Evolutionary conservation across 2,113 vertebrate genomes (phyloP).

Genomic region (Rissa tridactyla): DNA sequence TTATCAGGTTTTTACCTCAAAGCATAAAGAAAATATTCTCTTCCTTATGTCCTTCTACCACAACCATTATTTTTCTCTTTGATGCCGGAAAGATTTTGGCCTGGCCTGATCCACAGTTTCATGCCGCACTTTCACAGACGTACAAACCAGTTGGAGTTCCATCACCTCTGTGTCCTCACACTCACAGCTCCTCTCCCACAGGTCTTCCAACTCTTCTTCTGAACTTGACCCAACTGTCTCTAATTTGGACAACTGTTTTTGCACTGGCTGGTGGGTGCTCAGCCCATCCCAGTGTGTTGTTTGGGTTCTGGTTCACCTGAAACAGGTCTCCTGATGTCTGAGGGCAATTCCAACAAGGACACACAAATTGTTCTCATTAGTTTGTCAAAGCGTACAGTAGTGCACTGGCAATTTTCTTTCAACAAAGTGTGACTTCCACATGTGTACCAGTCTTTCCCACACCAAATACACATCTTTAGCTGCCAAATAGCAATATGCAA

Average conservation of each 20-base stretch:
- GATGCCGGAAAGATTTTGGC: neutral
- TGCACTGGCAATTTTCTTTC: neutral
- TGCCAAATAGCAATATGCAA: neutral
- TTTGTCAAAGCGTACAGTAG: neutral
- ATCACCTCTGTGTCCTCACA: neutral
- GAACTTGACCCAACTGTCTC: neutral
- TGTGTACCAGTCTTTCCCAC: neutral
- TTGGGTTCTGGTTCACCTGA: neutral
- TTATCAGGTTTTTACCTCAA: neutral
- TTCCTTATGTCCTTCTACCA: neutral
- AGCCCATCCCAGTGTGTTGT: neutral
- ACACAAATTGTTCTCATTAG: neutral
- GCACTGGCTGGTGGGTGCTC: neutral
- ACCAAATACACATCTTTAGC: neutral
- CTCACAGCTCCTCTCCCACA: neutral
- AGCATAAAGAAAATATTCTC: neutral
- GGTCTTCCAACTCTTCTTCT: neutral
- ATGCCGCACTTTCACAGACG: neutral
- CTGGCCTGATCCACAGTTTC: neutral
- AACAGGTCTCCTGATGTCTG: neutral
- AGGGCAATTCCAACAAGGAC: neutral
- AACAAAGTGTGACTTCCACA: neutral
- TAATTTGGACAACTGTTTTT: neutral
- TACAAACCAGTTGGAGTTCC: neutral
- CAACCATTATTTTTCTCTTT: neutral